A percentile compares a stretch with the other conserved stretches of the same genome.
Conservation (phyloP, 92 coral and sea anemone species). For the Micromussa lordhowensis region DNA sequence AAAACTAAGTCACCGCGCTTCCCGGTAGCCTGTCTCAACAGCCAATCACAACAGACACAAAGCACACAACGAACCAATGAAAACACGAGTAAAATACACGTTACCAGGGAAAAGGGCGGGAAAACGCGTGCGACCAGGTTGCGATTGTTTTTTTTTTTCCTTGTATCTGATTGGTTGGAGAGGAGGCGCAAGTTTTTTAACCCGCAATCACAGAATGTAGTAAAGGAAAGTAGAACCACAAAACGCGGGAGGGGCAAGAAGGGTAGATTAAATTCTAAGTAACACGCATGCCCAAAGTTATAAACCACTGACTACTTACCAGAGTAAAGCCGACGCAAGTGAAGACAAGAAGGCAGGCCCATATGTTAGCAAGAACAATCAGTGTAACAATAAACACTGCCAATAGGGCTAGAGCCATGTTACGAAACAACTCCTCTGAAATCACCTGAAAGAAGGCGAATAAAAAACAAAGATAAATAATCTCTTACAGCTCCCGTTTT, state of each 20-base stretch:
- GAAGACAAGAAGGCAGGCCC: slow-evolving; percentile 89
- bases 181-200: not conserved
- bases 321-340: slow-evolving; percentile 89
- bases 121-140: too few relatives aligned
- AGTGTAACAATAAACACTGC: slow-evolving; percentile 86
- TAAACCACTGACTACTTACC: slow-evolving; percentile 65
- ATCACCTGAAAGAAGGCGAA: slow-evolving; percentile 70
- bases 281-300: not conserved
- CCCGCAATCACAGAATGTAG: not conserved
- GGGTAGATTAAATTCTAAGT: too few relatives aligned
- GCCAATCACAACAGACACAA: too few relatives aligned
- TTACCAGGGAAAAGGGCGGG: too few relatives aligned
- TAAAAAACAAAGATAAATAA: not conserved
- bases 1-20: too few relatives aligned
- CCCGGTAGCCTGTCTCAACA: too few relatives aligned
- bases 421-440: slow-evolving; percentile 84
- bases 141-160: not conserved
- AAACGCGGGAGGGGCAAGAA: too few relatives aligned
- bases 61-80: too few relatives aligned
- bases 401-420: slow-evolving; percentile 84
- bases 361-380: slow-evolving; percentile 85
- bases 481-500: too few relatives aligned
- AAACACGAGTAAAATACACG: too few relatives aligned
- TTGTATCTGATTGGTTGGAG: not conserved
- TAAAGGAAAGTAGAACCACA: too few relatives aligned